Percentiles rank a stretch among this genome's conserved stretches.
Evolutionary conservation across 2,113 vertebrate genomes (phyloP).

Genomic region (Phyllostomus hastatus): DNA sequence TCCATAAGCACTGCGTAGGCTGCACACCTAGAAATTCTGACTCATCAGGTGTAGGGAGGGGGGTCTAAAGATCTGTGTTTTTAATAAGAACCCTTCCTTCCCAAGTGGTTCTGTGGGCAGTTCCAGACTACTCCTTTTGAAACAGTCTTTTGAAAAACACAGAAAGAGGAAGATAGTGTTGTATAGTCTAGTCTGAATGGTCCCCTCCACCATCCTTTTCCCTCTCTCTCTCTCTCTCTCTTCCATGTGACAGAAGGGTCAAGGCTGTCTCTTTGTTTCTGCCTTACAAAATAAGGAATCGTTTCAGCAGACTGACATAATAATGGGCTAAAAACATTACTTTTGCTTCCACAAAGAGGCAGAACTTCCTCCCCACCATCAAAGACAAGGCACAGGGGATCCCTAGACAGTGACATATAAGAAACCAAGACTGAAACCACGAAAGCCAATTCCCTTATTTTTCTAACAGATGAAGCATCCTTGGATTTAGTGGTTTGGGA

Average conservation of each 20-base stretch:
- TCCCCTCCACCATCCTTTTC: background rate
- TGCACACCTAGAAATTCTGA: background rate
- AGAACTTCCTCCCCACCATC: slow-evolving; percentile 32
- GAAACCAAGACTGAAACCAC: background rate
- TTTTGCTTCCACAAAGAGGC: slow-evolving; percentile 27
- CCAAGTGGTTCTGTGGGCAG: background rate
- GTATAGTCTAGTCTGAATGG: background rate
- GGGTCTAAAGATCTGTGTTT: background rate
- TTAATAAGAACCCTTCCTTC: background rate
- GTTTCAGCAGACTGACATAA: slow-evolving; percentile 12
- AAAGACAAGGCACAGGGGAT: background rate
- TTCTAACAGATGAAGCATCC: slow-evolving; percentile 12
- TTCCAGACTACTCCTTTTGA: background rate
- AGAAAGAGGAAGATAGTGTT: background rate
- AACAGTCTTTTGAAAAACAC: background rate
- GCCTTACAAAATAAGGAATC: slow-evolving; percentile 17
- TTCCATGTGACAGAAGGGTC: background rate
- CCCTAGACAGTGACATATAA: background rate
- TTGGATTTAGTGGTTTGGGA: background rate
- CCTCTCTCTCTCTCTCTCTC: too few species aligned
- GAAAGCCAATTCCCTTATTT: slow-evolving; percentile 33
- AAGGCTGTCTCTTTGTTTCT: background rate
- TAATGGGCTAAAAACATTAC: background rate
- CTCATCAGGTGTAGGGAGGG: background rate
- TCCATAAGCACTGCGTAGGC: background rate